Conservation (phyloP, 2,888 invertebrate genomes). For the Drosophila phalerata region DNA sequence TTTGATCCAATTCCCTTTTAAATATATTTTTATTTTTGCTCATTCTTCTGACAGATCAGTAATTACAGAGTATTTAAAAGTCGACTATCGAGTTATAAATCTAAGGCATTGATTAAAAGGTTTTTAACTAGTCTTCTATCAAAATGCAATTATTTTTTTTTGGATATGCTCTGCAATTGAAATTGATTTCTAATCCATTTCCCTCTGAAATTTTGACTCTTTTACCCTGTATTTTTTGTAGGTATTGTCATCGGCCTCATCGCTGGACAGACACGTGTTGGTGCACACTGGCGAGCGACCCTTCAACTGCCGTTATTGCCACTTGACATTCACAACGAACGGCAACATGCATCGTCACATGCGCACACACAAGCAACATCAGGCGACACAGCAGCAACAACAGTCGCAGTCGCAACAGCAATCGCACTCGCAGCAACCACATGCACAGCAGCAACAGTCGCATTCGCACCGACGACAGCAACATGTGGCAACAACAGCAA, state of each 20-base stretch:
- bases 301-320: slow-evolving; percentile 92
- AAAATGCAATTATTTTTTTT: no score
- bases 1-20: no score
- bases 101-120: no score
- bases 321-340: slow-evolving; percentile 93
- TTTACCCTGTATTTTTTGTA: slow-evolving; percentile 73
- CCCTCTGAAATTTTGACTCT: background rate
- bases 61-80: no score
- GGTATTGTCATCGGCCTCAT: slow-evolving; percentile 91
- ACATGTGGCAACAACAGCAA: slow-evolving; percentile 10
- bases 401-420: slow-evolving; percentile 21
- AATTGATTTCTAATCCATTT: no score
- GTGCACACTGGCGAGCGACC: slow-evolving; percentile 93
- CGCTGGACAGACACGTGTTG: slow-evolving; percentile 92
- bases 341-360: slow-evolving; percentile 95
- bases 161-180: background rate
- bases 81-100: no score
- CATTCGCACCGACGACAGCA: slow-evolving; percentile 34
- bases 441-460: slow-evolving; percentile 8
- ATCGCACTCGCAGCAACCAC: slow-evolving; percentile 12
- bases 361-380: slow-evolving; percentile 89
- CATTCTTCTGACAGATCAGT: no score
- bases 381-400: slow-evolving; percentile 43
- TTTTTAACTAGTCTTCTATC: no score
- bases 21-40: no score